Evolutionary conservation across 2,113 vertebrate genomes (phyloP), one percentile per base, ranked within the genome.

Genomic region (Apaloderma vittatum): DNA sequence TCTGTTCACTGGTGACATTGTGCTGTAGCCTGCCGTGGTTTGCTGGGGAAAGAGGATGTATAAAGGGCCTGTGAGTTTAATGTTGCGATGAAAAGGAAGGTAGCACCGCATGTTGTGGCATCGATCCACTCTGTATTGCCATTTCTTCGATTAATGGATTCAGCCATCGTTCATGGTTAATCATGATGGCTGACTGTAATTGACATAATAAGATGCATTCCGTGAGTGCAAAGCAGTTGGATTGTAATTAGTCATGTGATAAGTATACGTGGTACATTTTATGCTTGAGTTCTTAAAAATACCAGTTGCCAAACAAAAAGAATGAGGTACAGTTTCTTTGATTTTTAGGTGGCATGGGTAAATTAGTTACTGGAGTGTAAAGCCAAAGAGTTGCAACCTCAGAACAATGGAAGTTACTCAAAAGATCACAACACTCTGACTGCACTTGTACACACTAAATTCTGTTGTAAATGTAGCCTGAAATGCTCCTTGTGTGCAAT

Each of bases 401-500:
- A 81, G 73, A 71, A 86, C 55, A 77, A n/a, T 0, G 2, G 52
- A 80, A 80, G 11, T 67, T 63, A 76, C 55, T 88, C 79, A 46
- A 80, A 85, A 92, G 54, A 80, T 86, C 55, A 86, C 59, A 90
- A 88, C 51, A 65, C 55, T 89, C 75, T 76, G 59, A 77, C 67
- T 86, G 22, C 48, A 62, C 52, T 62, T 88, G 36, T 34, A 54
- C 34, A 40, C 43, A 66, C 21, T 54, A 49, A 72, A 83, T 83
- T 73, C 63, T 77, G 36, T 86, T 92, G 86, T 71, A 96, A 72
- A 93, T 49, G 46, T 94, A 62, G 46, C 91, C 94, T 80, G 78
- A 94, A 96, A 93, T 95, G 84, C 59, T 81, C 68, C 76, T 66
- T 93, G 76, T 70, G 45, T 72, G 77, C n/a, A 76, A 73, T 95